Base-by-base conservation (phyloP, 1,140 invertebrate genomes). In the Ips nitidus region DNA sequence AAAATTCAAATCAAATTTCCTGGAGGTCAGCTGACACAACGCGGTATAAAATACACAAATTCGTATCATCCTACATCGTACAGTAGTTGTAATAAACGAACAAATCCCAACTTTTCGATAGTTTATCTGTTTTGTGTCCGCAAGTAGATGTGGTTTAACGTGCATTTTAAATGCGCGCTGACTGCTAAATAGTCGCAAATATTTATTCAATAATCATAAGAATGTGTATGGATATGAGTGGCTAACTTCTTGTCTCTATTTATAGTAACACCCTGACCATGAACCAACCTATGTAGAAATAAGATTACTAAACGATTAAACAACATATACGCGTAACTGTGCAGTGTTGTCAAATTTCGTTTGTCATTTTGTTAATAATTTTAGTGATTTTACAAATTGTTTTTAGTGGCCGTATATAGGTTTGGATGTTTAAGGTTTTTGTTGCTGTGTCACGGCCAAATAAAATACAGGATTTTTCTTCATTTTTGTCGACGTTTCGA, bases 141-240 rank as follows among this genome's bases (percentile, higher is more conserved):
- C 7, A 50, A 50, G 45, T 22, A 50, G 45, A 50, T 50, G 45
- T 50, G 6, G 45, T 50, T 3, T 50, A 8, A 50, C 1, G 22
- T 50, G 47, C 47, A 53, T 42, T 52, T 68, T 43, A 68, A 68
- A 66, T 8, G 55, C 39, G 55, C 38, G 36, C 56, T 68, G n/a
- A 39, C 47, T 53, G 56, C 45, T 60, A 60, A 68, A 68, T 47
- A 59, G 5, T 53, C 43, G 57, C 56, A 47, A 59, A 61, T 60
- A 68, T 68, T 68, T 68, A 68, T 68, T 68, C 45, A 68, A 68
- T 68, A 68, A 60, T 68, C 66, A 68, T 68, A 60, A 68, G 66
- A 68, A 68, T 68, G 38, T 61, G 50, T 68, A 52, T 68, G 58
- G n/a, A 68, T 66, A 56, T 58, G 55, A 66, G 64, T 66, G 64